Base-by-base conservation (phyloP, 2,797 vertebrate genomes). In the Labeo calbasu region DNA sequence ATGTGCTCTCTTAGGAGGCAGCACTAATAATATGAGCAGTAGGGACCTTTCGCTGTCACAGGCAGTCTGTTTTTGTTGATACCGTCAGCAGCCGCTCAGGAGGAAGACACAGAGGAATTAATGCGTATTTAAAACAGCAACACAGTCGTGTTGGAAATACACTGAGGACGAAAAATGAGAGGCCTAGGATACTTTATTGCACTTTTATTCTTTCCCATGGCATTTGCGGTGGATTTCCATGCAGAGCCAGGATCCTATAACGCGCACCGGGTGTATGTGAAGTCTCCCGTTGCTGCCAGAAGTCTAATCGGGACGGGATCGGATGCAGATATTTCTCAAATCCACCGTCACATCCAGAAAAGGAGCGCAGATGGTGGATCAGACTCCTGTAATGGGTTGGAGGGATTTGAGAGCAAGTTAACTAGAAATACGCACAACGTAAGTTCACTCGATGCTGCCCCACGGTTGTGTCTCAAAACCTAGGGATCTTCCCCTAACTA, bases 361-460 rank as follows among this genome's bases (percentile, higher is more conserved):
- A 92, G 94, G 46, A 93, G 90, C 89, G 0, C 84, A 28, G 89
- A 91, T 15, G 48, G 46, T 1, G 85, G 65, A 53, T 87, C 72
- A 8, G 94, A 92, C 81, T 93, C 91, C 85, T 97, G 97, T 89
- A 85, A 90, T 55, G 89, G 89, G 17, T 89, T 93, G 15, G 88
- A 89, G 55, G 95, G 93, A 86, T 93, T 91, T 63, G 91, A 91
- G 8, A 84, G 86, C 89, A 93, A 93, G 92, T 96, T 98, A 86
- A 76, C 71, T 13, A 94, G 89, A 91, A 97, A 97, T 94, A 98
- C 97, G 63, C 95, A 98, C 94, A 88, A 77, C 92, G 97, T 98
- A 93, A 96, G 97, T 92, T 88, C 85, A 86, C 84, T 5, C 12
- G 70, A 82, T 79, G 89, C 63, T 79, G 71, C 88, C 76, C 17